Conservation (phyloP, 2,113 vertebrate genomes). For the Cinclus cinclus region DNA sequence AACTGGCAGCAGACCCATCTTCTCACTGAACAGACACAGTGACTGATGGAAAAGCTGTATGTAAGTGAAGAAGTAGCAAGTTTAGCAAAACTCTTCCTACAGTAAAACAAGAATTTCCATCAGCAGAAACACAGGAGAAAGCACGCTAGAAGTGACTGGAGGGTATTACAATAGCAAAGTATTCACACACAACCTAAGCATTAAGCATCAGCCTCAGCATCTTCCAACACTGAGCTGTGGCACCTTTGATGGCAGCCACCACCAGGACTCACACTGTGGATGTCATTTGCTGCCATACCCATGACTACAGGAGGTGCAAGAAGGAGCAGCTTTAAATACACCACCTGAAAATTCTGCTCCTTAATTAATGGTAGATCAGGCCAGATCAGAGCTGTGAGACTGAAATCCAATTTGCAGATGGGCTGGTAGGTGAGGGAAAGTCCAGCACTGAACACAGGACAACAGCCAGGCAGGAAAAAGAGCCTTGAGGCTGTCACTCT, state of each 20-base stretch:
- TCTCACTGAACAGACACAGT: not conserved
- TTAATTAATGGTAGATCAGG: not conserved
- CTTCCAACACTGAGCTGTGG: not conserved
- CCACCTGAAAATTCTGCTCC: not conserved
- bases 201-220: not conserved
- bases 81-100: not conserved
- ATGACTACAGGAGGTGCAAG: not conserved
- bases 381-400: not conserved
- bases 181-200: not conserved
- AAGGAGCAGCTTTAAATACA: not conserved
- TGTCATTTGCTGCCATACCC: not conserved
- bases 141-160: not conserved
- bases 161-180: not conserved
- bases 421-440: not conserved
- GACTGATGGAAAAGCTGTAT: not conserved
- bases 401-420: not conserved
- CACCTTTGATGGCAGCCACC: not conserved
- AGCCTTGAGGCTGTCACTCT: not conserved
- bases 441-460: not conserved
- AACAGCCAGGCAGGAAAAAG: not conserved
- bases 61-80: not conserved
- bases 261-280: accelerated
- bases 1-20: not conserved
- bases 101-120: not conserved
- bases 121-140: not conserved